phyloP scores from a whole-genome alignment of 2,888 invertebrate species.

The Trichopoda pennipes region DNA sequence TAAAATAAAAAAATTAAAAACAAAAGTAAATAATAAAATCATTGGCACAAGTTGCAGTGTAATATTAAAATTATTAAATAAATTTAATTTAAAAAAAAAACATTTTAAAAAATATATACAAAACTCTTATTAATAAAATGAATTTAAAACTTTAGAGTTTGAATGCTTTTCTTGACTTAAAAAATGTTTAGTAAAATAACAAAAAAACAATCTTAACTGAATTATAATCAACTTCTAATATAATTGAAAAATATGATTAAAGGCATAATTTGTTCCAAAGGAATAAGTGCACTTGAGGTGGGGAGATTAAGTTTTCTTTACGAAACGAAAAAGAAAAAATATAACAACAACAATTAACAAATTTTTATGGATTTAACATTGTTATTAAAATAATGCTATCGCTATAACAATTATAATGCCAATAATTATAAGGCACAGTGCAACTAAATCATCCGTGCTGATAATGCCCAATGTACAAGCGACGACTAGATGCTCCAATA shows the following conservation, averaged over 20 bases:
- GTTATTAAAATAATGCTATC: constrained; percentile 79
- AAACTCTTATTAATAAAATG: constrained; percentile 36
- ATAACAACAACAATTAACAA: constrained; percentile 62
- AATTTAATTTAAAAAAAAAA: neutral
- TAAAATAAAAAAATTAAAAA: constrained; percentile 34
- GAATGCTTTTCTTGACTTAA: neutral
- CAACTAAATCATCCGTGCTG: constrained; percentile 87
- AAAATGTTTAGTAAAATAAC: neutral
- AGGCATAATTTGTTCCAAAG: neutral
- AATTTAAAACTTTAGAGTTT: constrained; percentile 18
- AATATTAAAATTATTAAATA: constrained; percentile 66
- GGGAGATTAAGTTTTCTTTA: constrained; percentile 29
- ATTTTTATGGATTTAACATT: neutral
- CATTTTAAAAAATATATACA: constrained; percentile 56
- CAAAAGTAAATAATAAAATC: constrained; percentile 72
- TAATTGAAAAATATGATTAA: neutral
- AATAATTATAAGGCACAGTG: constrained; percentile 87
- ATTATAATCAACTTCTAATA: neutral
- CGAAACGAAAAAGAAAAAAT: constrained; percentile 1
- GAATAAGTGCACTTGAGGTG: constrained; percentile 63
- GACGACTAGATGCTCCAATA: constrained; percentile 85
- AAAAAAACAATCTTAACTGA: neutral
- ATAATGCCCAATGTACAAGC: constrained; percentile 88
- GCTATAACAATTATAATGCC: constrained; percentile 88
- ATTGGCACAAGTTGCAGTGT: constrained; percentile 81